Percentiles rank a stretch among this genome's conserved stretches.
phyloP scores from a whole-genome alignment of 2,113 vertebrate genomes.

The Nymphicus hollandicus region DNA sequence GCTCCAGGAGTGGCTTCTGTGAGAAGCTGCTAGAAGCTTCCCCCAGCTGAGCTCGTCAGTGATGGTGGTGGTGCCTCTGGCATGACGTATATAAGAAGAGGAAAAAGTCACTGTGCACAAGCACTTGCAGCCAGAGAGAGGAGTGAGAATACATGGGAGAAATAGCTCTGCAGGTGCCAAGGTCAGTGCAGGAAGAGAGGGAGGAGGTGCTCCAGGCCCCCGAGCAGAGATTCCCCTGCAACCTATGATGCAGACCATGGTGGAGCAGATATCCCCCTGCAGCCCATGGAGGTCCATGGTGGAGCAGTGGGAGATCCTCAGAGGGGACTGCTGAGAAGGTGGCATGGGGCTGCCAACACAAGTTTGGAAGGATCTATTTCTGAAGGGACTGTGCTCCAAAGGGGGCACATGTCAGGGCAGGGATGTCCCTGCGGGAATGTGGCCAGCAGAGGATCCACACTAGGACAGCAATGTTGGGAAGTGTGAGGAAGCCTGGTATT shows the following conservation, averaged over 20 bases:
- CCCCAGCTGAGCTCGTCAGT: neutral
- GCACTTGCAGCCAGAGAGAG: neutral
- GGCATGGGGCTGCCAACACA: neutral
- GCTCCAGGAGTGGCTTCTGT: neutral
- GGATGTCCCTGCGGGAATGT: neutral
- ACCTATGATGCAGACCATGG: neutral
- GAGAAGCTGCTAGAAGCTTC: neutral
- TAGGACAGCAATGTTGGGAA: neutral
- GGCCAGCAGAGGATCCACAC: neutral
- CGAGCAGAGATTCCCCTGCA: neutral
- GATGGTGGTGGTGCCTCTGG: neutral
- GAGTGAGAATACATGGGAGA: neutral
- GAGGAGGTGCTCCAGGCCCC: neutral
- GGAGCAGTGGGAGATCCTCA: neutral
- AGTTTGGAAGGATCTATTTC: neutral
- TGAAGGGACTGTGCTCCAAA: neutral
- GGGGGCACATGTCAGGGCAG: accelerated
- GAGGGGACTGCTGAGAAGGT: neutral
- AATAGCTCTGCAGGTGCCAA: neutral
- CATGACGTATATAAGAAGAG: neutral
- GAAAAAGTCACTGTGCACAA: neutral
- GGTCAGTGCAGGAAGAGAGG: neutral
- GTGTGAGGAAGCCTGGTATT: neutral
- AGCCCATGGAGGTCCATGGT: neutral
- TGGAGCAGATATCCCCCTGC: neutral